These are phyloP conservation scores for Trinectes maculatus DNA, from an alignment of 2,113 vertebrate species.

Conservation along the genomic window DNA sequence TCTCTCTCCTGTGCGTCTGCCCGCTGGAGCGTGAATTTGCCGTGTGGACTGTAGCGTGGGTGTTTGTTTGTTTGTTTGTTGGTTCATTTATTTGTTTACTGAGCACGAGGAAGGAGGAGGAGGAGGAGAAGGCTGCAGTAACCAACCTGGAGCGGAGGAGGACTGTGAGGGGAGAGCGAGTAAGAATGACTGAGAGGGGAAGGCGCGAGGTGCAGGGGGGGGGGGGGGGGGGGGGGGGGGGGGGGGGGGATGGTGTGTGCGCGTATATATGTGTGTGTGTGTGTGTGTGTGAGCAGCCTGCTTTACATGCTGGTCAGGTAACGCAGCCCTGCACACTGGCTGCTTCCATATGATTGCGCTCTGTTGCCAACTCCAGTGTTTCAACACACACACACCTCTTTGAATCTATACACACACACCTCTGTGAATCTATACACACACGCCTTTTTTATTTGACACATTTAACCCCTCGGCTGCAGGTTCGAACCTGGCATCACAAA, in stretches of 20 bases:
- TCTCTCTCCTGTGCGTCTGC: constrained; percentile 1
- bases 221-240: constrained; percentile 54
- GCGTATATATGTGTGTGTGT: too few species aligned
- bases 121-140: constrained; percentile 18
- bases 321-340: constrained; percentile 63
- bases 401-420: background rate
- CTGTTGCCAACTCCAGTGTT: constrained; percentile 38
- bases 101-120: background rate
- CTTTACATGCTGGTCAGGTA: constrained; percentile 84
- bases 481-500: constrained; percentile 25
- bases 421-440: constrained; percentile 6
- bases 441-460: background rate
- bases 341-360: constrained; percentile 59
- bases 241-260: constrained; percentile 64
- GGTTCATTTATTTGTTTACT: background rate
- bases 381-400: too few species aligned
- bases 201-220: constrained; percentile 32
- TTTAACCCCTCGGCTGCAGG: constrained; percentile 10
- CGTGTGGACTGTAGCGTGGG: background rate
- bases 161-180: constrained; percentile 28
- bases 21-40: too few species aligned
- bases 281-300: too few species aligned
- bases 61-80: too few species aligned
- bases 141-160: constrained; percentile 24
- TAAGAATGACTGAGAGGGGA: constrained; percentile 47